phyloP scores from a whole-genome alignment of 2,888 invertebrate species.

The Apodemia mormo region DNA sequence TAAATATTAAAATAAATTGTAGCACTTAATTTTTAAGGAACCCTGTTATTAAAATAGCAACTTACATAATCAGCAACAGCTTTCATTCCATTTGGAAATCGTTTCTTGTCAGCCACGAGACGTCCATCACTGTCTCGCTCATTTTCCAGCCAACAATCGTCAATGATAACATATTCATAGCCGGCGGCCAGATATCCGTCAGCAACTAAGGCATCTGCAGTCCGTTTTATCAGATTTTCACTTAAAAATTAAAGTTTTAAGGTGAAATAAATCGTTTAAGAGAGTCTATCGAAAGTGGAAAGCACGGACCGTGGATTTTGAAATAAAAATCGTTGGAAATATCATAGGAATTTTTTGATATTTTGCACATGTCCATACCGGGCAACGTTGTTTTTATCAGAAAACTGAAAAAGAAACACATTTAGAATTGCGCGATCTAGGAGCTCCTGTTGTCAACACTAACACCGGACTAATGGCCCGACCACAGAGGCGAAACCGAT shows the following conservation, averaged over 20 bases:
- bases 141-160: constrained; percentile 89
- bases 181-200: constrained; percentile 87
- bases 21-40: too few species aligned
- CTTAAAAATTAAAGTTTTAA: constrained; percentile 54
- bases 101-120: constrained; percentile 83
- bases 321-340: too few species aligned
- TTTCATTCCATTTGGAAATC: constrained; percentile 89
- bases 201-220: constrained; percentile 82
- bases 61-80: constrained; percentile 86
- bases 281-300: too few species aligned
- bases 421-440: too few species aligned
- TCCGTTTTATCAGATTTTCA: constrained; percentile 83
- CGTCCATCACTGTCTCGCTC: constrained; percentile 81
- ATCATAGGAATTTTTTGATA: too few species aligned
- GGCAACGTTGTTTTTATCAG: too few species aligned
- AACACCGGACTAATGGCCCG: too few species aligned
- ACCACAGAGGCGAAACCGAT: too few species aligned
- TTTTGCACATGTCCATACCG: neutral
- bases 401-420: too few species aligned
- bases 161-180: constrained; percentile 87
- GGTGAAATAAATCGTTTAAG: too few species aligned
- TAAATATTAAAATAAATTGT: too few species aligned
- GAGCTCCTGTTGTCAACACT: neutral
- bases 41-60: neutral
- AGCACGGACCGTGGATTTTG: too few species aligned